Conservation (phyloP, 2,888 invertebrate species). For the Microplitis manilae region DNA sequence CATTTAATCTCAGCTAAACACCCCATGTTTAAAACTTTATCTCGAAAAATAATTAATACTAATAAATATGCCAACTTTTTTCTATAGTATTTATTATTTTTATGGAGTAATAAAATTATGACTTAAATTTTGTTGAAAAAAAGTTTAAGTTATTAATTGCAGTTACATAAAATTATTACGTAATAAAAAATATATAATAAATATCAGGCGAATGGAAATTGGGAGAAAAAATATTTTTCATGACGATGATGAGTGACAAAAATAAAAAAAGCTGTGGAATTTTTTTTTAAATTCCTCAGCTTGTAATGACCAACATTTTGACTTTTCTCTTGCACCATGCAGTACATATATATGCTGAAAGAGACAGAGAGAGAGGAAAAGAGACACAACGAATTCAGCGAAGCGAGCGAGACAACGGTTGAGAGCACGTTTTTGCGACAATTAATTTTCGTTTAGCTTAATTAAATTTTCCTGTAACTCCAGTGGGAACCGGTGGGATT, state of each 20-base stretch:
- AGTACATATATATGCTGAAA: background rate
- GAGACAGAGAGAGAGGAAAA: background rate
- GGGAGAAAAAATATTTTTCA: too few relatives aligned
- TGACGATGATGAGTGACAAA: too few relatives aligned
- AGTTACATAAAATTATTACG: too few relatives aligned
- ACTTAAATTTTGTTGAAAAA: too few relatives aligned
- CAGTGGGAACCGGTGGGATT: conserved; percentile 31
- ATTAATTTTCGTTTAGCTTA: conserved; percentile 58
- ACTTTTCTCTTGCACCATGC: too few relatives aligned
- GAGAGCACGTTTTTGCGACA: conserved; percentile 51
- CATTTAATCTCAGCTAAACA: background rate
- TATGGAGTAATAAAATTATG: background rate
- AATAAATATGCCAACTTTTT: background rate
- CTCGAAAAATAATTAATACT: background rate
- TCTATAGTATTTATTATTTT: background rate
- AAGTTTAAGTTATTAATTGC: too few relatives aligned
- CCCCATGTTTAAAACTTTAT: background rate
- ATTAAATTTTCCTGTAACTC: conserved; percentile 52
- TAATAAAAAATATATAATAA: too few relatives aligned
- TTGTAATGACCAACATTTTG: too few relatives aligned
- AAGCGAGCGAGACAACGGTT: conserved; percentile 19
- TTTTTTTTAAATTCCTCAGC: too few relatives aligned
- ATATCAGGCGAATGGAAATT: too few relatives aligned
- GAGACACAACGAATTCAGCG: background rate
- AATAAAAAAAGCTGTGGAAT: too few relatives aligned